Percentiles rank a stretch among this genome's conserved stretches.
Evolutionary conservation across 2,888 invertebrate genomes (phyloP).

Genomic region (Rotaria macrura): DNA sequence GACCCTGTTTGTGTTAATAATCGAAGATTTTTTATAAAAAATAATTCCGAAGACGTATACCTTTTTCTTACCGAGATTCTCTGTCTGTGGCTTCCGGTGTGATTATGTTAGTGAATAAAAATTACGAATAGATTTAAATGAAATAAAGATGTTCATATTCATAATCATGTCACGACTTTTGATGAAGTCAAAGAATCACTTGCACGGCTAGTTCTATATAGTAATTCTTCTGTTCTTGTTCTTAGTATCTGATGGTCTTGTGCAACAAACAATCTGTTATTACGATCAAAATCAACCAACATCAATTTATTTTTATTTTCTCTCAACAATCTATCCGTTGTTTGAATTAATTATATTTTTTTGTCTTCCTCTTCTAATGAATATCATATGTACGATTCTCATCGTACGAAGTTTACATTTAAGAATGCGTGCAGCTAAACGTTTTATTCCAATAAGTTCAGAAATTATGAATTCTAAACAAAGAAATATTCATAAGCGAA

Average conservation of each 20-base stretch:
- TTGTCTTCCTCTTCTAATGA: neutral
- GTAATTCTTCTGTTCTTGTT: neutral
- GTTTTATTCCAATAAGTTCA: neutral
- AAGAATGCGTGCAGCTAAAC: neutral
- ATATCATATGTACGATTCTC: neutral
- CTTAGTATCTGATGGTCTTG: neutral
- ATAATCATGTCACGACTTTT: too few relatives aligned
- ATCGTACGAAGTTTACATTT: slow-evolving; percentile 12
- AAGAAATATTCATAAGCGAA: neutral
- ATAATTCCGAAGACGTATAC: too few relatives aligned
- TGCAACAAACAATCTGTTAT: neutral
- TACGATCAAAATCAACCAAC: neutral
- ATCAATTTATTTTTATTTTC: neutral
- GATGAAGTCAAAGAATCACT: too few relatives aligned
- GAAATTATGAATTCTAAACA: neutral
- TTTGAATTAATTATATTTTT: neutral
- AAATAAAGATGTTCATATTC: too few relatives aligned
- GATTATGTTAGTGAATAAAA: too few relatives aligned
- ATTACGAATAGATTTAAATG: too few relatives aligned
- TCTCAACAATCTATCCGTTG: neutral
- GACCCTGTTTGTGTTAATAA: too few relatives aligned
- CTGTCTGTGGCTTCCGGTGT: too few relatives aligned
- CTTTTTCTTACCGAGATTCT: too few relatives aligned
- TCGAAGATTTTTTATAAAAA: too few relatives aligned
- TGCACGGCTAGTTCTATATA: too few relatives aligned